These are phyloP conservation scores for Eristalinus aeneus DNA, from an alignment of 2,888 invertebrate species.

Conservation along the genomic window DNA sequence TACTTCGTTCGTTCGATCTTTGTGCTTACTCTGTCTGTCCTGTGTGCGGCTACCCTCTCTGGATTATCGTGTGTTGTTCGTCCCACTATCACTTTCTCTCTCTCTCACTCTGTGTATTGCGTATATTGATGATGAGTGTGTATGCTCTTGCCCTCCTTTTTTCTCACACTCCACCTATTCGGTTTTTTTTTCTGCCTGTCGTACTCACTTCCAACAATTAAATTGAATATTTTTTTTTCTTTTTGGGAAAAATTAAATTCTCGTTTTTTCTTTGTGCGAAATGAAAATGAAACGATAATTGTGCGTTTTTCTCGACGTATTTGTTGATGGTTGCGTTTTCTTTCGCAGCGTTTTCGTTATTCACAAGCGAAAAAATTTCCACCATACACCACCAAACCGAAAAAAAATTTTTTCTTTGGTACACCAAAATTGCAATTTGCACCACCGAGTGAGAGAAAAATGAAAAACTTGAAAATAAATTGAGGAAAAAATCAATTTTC, in stretches of 20 bases:
- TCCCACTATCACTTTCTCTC: slow-evolving; percentile 36
- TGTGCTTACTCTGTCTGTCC: slow-evolving; percentile 70
- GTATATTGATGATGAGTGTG: slow-evolving; percentile 56
- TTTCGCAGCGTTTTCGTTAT: slow-evolving; percentile 72
- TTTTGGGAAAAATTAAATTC: slow-evolving; percentile 47
- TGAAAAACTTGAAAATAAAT: slow-evolving; percentile 73
- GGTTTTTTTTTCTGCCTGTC: slow-evolving; percentile 51
- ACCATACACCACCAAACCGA: slow-evolving; percentile 68
- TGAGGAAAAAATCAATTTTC: slow-evolving; percentile 65
- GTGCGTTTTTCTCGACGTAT: slow-evolving; percentile 39
- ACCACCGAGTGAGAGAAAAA: slow-evolving; percentile 75
- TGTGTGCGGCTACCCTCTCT: slow-evolving; percentile 51
- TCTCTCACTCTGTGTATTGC: slow-evolving; percentile 39
- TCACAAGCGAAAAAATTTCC: slow-evolving; percentile 66
- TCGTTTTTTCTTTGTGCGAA: slow-evolving; percentile 57
- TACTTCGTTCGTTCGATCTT: slow-evolving; percentile 72
- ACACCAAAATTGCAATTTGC: slow-evolving; percentile 80
- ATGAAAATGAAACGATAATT: slow-evolving; percentile 42
- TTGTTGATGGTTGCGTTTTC: slow-evolving; percentile 40
- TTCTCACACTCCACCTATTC: slow-evolving; percentile 64
- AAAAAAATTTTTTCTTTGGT: slow-evolving; percentile 75
- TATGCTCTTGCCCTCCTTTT: slow-evolving; percentile 49
- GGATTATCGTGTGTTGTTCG: slow-evolving; percentile 28
- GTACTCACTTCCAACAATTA: slow-evolving; percentile 67
- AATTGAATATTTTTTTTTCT: slow-evolving; percentile 61